Conservation (phyloP, 2,888 invertebrate species). For the Andricus quercusramuli region DNA sequence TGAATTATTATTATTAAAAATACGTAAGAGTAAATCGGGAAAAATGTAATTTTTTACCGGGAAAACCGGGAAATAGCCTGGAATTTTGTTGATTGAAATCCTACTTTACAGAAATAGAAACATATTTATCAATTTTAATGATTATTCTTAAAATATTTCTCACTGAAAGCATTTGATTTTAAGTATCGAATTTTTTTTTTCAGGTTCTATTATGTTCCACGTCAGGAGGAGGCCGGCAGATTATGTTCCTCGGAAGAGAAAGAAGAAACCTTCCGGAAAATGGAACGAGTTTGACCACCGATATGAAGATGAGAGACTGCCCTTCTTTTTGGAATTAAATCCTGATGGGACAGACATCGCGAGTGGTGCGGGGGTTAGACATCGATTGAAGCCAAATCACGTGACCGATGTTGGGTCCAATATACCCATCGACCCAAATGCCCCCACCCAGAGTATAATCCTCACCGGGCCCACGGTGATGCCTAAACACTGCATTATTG, state of each 20-base stretch:
- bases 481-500: slow-evolving; percentile 96
- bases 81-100: no score
- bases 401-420: slow-evolving; percentile 88
- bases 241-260: slow-evolving; percentile 92
- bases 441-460: slow-evolving; percentile 82
- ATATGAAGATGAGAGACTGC: slow-evolving; percentile 81
- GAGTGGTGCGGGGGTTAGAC: slow-evolving; percentile 77
- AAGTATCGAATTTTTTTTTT: slow-evolving; percentile 19
- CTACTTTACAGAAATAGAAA: no score
- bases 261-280: slow-evolving; percentile 86
- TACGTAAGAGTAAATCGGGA: no score
- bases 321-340: slow-evolving; percentile 89
- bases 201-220: slow-evolving; percentile 98
- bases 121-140: no score
- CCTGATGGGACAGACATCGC: slow-evolving; percentile 83
- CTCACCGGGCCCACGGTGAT: slow-evolving; percentile 95
- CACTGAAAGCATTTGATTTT: not conserved
- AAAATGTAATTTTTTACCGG: no score
- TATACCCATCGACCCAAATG: slow-evolving; percentile 82
- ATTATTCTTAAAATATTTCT: no score
- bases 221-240: slow-evolving; percentile 95
- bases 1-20: no score
- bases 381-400: slow-evolving; percentile 81
- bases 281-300: slow-evolving; percentile 80
- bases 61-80: no score